phyloP scores from a whole-genome alignment of 2,797 vertebrate species.

The Xenops minutus region DNA sequence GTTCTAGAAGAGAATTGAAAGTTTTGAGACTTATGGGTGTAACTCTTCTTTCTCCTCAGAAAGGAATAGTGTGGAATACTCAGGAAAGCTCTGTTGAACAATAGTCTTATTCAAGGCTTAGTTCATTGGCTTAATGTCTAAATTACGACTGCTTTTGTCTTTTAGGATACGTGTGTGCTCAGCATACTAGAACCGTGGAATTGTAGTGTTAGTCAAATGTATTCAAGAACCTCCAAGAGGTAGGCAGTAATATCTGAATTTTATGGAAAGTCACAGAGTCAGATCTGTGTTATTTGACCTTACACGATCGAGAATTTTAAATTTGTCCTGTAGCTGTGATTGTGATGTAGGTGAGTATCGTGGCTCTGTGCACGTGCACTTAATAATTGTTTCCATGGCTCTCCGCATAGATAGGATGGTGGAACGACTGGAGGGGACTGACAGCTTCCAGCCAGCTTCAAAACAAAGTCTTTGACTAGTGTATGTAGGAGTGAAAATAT shows the following conservation, averaged over 20 bases:
- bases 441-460: not conserved
- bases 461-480: not conserved
- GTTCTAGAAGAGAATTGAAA: not conserved
- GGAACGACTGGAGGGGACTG: fast-evolving
- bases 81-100: not conserved
- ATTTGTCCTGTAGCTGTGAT: not conserved
- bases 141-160: not conserved
- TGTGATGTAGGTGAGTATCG: not conserved
- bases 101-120: not conserved
- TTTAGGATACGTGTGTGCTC: not conserved
- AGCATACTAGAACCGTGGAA: not conserved
- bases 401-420: not conserved
- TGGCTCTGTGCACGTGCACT: not conserved
- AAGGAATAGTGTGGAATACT: not conserved
- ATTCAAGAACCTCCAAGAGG: not conserved
- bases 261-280: not conserved
- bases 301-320: fast-evolving
- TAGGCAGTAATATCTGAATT: not conserved
- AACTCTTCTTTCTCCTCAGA: not conserved
- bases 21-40: not conserved
- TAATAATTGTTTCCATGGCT: not conserved
- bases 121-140: not conserved
- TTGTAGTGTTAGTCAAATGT: not conserved
- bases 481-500: not conserved
- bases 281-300: not conserved